These are phyloP conservation scores for Empis livida DNA, from an alignment of 2,888 invertebrate genomes.

Conservation along the genomic window DNA sequence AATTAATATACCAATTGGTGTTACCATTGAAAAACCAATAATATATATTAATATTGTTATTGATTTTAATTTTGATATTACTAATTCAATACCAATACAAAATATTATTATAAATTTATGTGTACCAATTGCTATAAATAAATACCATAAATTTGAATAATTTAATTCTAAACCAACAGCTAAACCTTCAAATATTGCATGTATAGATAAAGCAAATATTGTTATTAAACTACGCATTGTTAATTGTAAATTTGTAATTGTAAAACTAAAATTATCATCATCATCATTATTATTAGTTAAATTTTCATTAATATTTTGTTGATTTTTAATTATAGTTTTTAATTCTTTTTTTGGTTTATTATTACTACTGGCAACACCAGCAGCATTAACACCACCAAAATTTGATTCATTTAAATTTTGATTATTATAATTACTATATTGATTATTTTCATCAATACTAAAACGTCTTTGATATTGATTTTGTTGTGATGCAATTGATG, in stretches of 20 bases:
- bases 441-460: background rate
- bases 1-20: constrained; percentile 54
- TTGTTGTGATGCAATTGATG: background rate
- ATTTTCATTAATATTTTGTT: too few species aligned
- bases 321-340: background rate
- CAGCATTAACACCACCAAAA: background rate
- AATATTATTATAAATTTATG: constrained; percentile 81
- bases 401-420: background rate
- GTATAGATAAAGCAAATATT: constrained; percentile 70
- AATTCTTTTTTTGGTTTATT: background rate
- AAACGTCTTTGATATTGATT: background rate
- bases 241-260: constrained; percentile 6
- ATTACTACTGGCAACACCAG: background rate
- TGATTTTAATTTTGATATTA: constrained; percentile 53
- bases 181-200: constrained; percentile 75
- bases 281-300: constrained; percentile 9
- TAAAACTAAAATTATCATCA: constrained; percentile 8
- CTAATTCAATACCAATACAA: constrained; percentile 73
- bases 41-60: constrained; percentile 52
- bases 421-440: background rate
- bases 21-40: constrained; percentile 63
- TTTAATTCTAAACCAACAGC: constrained; percentile 65
- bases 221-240: constrained; percentile 59
- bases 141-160: constrained; percentile 52
- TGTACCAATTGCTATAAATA: constrained; percentile 71